Evolutionary conservation across 2,113 vertebrate species (phyloP).

Genomic region (Noctilio leporinus): DNA sequence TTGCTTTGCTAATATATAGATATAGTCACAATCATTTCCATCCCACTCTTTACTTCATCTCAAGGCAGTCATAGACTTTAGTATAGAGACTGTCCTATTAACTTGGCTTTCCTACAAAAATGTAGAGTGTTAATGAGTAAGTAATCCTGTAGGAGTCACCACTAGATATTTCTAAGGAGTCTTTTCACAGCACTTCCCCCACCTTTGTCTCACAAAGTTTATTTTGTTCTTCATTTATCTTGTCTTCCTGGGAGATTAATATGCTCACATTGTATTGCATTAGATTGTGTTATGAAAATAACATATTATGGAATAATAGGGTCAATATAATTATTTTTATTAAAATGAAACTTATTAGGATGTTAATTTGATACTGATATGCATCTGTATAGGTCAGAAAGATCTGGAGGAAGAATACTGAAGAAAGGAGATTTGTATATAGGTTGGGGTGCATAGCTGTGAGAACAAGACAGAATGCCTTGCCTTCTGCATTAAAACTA

Average conservation of each 20-base stretch:
- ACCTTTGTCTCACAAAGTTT: not conserved
- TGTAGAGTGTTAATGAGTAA: not conserved
- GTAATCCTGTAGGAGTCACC: not conserved
- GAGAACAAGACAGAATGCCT: not conserved
- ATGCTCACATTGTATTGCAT: not conserved
- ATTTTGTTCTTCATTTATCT: not conserved
- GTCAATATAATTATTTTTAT: not conserved
- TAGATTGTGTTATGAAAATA: not conserved
- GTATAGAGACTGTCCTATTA: not conserved
- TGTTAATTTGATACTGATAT: not conserved
- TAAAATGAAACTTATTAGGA: not conserved
- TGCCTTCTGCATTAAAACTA: not conserved
- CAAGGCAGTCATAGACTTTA: not conserved
- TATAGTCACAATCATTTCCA: not conserved
- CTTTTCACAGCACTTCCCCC: not conserved
- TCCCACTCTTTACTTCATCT: not conserved
- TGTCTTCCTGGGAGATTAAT: not conserved
- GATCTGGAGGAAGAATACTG: not conserved
- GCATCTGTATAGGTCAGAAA: not conserved
- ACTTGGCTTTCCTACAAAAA: not conserved
- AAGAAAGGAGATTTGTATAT: not conserved
- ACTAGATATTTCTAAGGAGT: not conserved
- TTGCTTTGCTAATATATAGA: not conserved
- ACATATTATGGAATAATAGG: not conserved
- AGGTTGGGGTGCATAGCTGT: fast-evolving